Base-by-base conservation (phyloP, 2,888 invertebrate species). In the Terebella lapidaria region DNA sequence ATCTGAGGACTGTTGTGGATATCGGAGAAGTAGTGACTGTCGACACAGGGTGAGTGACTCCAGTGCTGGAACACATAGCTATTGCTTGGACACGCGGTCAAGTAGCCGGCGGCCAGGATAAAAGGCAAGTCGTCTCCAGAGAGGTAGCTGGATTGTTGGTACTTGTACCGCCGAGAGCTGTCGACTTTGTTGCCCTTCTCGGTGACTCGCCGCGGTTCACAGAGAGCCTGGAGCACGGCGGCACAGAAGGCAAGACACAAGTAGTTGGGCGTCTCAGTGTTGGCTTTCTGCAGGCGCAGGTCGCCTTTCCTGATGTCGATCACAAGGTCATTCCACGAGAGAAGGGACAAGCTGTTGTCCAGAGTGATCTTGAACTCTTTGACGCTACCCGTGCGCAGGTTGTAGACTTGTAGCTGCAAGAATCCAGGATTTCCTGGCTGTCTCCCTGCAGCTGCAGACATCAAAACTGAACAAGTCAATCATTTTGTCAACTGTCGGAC, bases 201-300 rank as follows among this genome's bases (percentile, higher is more conserved):
- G 49, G 5, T 22, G 49, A 22, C n/a, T 24, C 27, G 20, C 25
- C 28, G 28, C 15, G 57, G 57, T n/a, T 57, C 51, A 25, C 51
- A 53, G 4, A 57, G 57, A 3, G 82, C 81, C 66, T 82, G 81
- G 22, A 83, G 73, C 4, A 82, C 72, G n/a, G 82, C 73, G 3
- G 83, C 79, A 54, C 78, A 74, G 72, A 83, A 83, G 3, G 81
- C 77, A 56, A 80, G 69, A 18, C 81, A 80, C 5, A 83, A 72
- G 60, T 81, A 72, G 58, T 57, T 54, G 57, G 47, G 62, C 18
- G 65, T 66, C 22, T 57, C 29, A 18, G 20, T 29, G n/a, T 27
- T 42, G 46, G 24, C 24, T 26, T 1, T 1, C 24, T 52, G 51
- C 22, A 15, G n/a, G 20, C 25, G 26, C 22, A 57, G 30, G 30